Percentiles rank a stretch among this genome's conserved stretches.
These are phyloP conservation scores for Hypomecis punctinalis DNA, from an alignment of 2,888 invertebrate species.

Conservation along the genomic window DNA sequence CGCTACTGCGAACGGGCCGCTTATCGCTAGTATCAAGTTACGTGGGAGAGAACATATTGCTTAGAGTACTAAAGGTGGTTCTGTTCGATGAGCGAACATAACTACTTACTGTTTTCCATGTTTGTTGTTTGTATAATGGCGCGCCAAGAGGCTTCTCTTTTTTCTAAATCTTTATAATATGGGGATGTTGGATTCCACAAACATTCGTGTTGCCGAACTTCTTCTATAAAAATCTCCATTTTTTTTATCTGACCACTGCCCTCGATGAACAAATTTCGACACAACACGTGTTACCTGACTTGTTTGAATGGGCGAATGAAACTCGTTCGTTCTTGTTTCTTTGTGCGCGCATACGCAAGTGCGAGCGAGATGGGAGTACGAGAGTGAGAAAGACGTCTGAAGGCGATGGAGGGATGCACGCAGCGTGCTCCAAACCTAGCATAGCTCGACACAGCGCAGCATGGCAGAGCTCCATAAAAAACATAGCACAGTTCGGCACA, in stretches of 20 bases:
- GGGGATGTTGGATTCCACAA: conserved; percentile 23
- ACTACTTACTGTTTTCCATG: too few relatives aligned
- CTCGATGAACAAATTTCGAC: conserved; percentile 35
- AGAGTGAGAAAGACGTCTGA: too few relatives aligned
- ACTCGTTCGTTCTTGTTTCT: conserved; percentile 29
- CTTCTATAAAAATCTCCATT: conserved; percentile 31
- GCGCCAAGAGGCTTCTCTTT: conserved; percentile 29
- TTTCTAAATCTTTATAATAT: too few relatives aligned
- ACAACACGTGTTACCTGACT: conserved; percentile 30
- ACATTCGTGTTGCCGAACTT: conserved; percentile 33
- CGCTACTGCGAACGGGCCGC: too few relatives aligned
- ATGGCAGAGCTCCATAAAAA: conserved; percentile 27
- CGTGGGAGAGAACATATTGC: too few relatives aligned
- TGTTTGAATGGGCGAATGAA: conserved; percentile 28
- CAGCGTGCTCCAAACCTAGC: conserved; percentile 10
- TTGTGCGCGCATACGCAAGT: conserved; percentile 22
- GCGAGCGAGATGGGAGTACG: too few relatives aligned
- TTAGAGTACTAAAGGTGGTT: too few relatives aligned
- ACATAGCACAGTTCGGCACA: too few relatives aligned
- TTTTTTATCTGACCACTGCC: conserved; percentile 33
- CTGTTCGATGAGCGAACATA: too few relatives aligned
- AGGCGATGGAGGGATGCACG: too few relatives aligned
- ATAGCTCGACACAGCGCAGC: conserved; percentile 32
- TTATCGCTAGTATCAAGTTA: too few relatives aligned
- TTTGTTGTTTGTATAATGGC: too few relatives aligned